Evolutionary conservation across 2,113 vertebrate genomes (phyloP).

Genomic region (Monopterus albus): DNA sequence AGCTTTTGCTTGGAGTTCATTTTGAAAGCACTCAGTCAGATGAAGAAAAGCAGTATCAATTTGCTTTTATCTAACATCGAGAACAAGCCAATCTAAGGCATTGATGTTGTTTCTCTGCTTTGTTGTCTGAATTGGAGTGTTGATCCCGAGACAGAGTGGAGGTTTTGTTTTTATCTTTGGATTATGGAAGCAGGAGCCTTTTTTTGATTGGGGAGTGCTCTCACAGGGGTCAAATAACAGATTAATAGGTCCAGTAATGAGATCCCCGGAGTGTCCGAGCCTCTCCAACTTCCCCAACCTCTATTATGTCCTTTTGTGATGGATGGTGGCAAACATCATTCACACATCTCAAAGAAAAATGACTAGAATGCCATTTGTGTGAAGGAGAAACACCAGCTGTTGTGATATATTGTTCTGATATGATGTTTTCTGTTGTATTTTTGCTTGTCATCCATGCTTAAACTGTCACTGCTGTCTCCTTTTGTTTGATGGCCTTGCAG

Average conservation of each 20-base stretch:
- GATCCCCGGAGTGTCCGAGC: slow-evolving; percentile 82
- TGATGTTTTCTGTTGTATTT: slow-evolving; percentile 78
- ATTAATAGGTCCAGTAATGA: slow-evolving; percentile 86
- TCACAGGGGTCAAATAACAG: slow-evolving; percentile 84
- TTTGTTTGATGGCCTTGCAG: slow-evolving; percentile 59
- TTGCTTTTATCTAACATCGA: slow-evolving; percentile 69
- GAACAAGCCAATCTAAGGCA: slow-evolving; percentile 67
- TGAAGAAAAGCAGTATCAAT: slow-evolving; percentile 61
- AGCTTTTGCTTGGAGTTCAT: slow-evolving; percentile 70
- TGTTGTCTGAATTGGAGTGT: slow-evolving; percentile 71
- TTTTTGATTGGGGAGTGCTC: slow-evolving; percentile 78
- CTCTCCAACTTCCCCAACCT: slow-evolving; percentile 68
- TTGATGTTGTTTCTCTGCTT: slow-evolving; percentile 70
- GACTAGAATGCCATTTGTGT: slow-evolving; percentile 76
- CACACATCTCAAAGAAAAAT: slow-evolving; percentile 80
- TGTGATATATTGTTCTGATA: slow-evolving; percentile 65
- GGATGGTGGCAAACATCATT: slow-evolving; percentile 80
- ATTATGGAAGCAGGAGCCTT: slow-evolving; percentile 75
- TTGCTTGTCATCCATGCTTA: slow-evolving; percentile 72
- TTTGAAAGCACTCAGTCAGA: slow-evolving; percentile 73
- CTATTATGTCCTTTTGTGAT: slow-evolving; percentile 77
- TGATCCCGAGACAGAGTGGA: slow-evolving; percentile 64
- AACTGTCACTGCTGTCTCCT: slow-evolving; percentile 74
- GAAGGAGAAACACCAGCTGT: slow-evolving; percentile 78
- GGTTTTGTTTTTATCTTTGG: slow-evolving; percentile 78